These are phyloP conservation scores for Temnothorax longispinosus DNA, from an alignment of 1,140 invertebrate species.

Conservation along the genomic window DNA sequence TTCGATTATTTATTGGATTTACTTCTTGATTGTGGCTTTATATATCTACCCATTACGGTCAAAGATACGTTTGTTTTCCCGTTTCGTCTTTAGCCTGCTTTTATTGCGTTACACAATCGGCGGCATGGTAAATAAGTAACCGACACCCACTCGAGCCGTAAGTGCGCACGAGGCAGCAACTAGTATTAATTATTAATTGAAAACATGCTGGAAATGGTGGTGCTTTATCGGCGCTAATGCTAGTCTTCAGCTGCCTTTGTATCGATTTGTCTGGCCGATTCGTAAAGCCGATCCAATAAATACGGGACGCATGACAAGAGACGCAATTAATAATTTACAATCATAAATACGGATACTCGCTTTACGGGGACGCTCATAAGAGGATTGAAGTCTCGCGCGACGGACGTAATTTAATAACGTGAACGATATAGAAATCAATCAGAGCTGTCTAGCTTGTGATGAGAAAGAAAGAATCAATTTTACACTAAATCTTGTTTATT, in stretches of 20 bases:
- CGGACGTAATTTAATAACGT: neutral
- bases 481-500: neutral
- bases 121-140: constrained; percentile 19
- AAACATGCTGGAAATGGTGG: constrained; percentile 21
- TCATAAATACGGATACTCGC: neutral
- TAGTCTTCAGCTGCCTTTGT: neutral
- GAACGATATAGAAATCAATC: constrained; percentile 9
- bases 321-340: constrained; percentile 8
- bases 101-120: constrained; percentile 17
- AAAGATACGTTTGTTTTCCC: constrained; percentile 9
- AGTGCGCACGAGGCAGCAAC: neutral
- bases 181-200: constrained; percentile 38
- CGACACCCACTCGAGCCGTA: neutral
- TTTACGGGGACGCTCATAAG: neutral
- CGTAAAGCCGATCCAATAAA: neutral
- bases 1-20: constrained; percentile 3
- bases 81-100: neutral
- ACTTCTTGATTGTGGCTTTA: neutral
- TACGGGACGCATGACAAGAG: constrained; percentile 1
- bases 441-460: neutral
- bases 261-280: constrained; percentile 15
- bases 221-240: constrained; percentile 35
- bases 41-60: neutral
- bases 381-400: constrained; percentile 2
- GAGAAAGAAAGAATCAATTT: neutral